phyloP scores from a whole-genome alignment of 2,797 vertebrate species.

The Paedocypris micromegethes region DNA sequence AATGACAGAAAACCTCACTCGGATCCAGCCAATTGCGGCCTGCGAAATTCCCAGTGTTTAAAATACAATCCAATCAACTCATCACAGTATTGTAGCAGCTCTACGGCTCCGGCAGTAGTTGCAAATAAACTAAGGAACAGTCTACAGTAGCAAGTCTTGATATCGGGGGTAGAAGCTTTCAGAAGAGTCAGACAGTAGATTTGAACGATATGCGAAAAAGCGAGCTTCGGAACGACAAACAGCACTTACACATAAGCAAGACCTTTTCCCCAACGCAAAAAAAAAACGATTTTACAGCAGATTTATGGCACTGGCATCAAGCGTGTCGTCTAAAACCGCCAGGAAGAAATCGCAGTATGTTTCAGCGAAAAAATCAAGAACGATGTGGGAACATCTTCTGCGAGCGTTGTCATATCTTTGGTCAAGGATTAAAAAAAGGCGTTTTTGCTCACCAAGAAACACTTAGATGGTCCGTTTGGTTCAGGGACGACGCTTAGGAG shows the following conservation, averaged over 20 bases:
- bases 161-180: conserved; percentile 29
- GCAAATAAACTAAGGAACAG: conserved; percentile 49
- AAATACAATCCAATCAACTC: conserved; percentile 54
- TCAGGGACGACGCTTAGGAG: conserved; percentile 17
- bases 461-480: conserved; percentile 28
- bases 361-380: too few relatives aligned
- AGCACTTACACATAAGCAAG: too few relatives aligned
- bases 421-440: conserved; percentile 28
- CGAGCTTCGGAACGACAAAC: too few relatives aligned
- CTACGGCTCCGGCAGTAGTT: conserved; percentile 59
- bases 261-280: too few relatives aligned
- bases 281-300: background rate
- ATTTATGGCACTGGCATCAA: conserved; percentile 5
- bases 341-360: too few relatives aligned
- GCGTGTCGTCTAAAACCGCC: too few relatives aligned
- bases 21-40: conserved; percentile 49
- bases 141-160: conserved; percentile 64
- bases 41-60: conserved; percentile 57
- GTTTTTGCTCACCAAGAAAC: background rate
- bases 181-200: conserved; percentile 34
- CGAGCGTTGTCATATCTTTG: conserved; percentile 35
- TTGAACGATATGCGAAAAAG: too few relatives aligned
- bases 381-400: background rate
- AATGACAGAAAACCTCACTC: conserved; percentile 49
- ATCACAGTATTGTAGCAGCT: conserved; percentile 59